Percentiles rank a stretch among this genome's conserved stretches.
Evolutionary conservation across 64 coral and sea anemone genomes (phyloP).

Genomic region (Porites australiensis): DNA sequence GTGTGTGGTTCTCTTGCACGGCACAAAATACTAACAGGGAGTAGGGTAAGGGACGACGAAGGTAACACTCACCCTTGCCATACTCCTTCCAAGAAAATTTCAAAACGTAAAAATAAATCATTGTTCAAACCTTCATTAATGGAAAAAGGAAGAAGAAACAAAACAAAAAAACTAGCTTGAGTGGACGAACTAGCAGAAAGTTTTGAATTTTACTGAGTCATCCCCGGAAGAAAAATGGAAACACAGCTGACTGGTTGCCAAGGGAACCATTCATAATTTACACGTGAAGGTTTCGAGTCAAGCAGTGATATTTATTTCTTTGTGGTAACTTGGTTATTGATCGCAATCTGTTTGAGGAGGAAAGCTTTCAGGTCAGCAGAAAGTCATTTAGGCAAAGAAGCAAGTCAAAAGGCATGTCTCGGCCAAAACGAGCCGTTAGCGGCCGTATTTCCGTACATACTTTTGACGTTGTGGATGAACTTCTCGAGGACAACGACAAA

Average conservation of each 20-base stretch:
- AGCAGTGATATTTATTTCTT: slow-evolving; percentile 5
- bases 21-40: no score
- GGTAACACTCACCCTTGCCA: no score
- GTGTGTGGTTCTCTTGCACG: no score
- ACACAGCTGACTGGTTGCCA: slow-evolving; percentile 29
- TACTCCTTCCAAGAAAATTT: no score
- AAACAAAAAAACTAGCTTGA: neutral
- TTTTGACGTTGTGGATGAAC: slow-evolving; percentile 82
- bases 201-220: neutral
- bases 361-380: slow-evolving; percentile 43
- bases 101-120: no score
- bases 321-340: slow-evolving; percentile 21
- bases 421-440: slow-evolving; percentile 57
- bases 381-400: slow-evolving; percentile 29
- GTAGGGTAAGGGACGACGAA: no score
- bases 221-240: neutral
- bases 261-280: slow-evolving; percentile 85
- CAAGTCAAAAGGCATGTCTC: slow-evolving; percentile 53
- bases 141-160: no score
- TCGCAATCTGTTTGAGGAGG: slow-evolving; percentile 24
- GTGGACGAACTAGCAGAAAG: neutral
- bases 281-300: slow-evolving; percentile 52
- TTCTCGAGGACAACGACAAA: slow-evolving; percentile 74
- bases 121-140: no score
- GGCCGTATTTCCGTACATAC: slow-evolving; percentile 95